Conservation (phyloP, 2,888 invertebrate species). For the Drosophila falleni region DNA sequence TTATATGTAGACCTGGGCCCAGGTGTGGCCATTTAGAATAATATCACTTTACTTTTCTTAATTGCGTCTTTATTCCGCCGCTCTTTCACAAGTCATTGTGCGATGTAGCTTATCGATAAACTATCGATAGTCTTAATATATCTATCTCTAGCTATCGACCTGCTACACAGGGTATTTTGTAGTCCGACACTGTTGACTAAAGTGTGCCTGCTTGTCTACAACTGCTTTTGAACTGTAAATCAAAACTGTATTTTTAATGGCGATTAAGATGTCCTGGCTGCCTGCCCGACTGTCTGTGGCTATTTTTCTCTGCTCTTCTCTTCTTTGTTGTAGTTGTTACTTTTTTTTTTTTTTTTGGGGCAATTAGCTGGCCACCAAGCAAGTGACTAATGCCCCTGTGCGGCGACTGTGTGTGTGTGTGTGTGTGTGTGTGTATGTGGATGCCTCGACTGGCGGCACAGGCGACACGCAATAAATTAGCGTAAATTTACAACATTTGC, state of each 20-base stretch:
- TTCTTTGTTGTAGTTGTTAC: constrained; percentile 1
- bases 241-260: constrained; percentile 69
- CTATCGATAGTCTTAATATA: too few relatives aligned
- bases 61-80: too few relatives aligned
- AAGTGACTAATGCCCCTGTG: constrained; percentile 70
- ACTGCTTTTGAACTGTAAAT: constrained; percentile 56
- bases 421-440: constrained; percentile 37
- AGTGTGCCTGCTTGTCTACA: not conserved
- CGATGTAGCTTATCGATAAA: too few relatives aligned
- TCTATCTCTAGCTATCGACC: too few relatives aligned
- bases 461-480: constrained; percentile 81
- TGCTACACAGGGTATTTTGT: not conserved
- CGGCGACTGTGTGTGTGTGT: constrained; percentile 16
- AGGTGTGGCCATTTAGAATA: too few relatives aligned
- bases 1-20: too few relatives aligned
- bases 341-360: constrained; percentile 41
- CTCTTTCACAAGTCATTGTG: too few relatives aligned
- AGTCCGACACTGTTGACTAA: not conserved
- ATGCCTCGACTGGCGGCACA: constrained; percentile 68
- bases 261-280: constrained; percentile 67
- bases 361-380: constrained; percentile 76
- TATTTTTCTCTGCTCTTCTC: constrained; percentile 1
- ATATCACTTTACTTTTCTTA: too few relatives aligned
- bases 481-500: constrained; percentile 81
- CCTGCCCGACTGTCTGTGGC: constrained; percentile 14